Percentiles rank a stretch among this genome's conserved stretches.
phyloP scores from a whole-genome alignment of 2,797 vertebrate genomes.

The Channallabes apus region DNA sequence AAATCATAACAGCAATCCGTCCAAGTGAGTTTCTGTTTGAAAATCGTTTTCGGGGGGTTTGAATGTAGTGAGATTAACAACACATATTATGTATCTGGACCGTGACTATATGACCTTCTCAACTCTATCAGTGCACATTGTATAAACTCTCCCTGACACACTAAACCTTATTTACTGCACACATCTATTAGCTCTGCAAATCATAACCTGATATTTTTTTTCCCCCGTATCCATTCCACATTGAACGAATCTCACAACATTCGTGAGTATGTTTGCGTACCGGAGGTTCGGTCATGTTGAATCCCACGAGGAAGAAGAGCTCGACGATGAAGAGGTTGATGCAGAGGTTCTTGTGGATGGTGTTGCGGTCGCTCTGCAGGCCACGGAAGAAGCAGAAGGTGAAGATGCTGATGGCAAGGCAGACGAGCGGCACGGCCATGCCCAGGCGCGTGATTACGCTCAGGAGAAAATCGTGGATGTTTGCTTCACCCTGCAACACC shows the following conservation, averaged over 20 bases:
- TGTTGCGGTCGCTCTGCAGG: slow-evolving; percentile 96
- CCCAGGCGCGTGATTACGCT: slow-evolving; percentile 95
- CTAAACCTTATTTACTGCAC: neutral
- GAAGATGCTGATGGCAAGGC: slow-evolving; percentile 96
- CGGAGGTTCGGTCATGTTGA: slow-evolving; percentile 93
- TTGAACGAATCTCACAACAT: neutral
- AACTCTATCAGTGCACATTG: neutral
- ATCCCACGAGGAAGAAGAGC: slow-evolving; percentile 95
- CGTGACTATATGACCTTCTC: neutral
- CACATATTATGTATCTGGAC: slow-evolving; percentile 1
- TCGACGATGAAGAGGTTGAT: slow-evolving; percentile 96
- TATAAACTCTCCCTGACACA: neutral
- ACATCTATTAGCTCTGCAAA: neutral
- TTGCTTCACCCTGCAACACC: slow-evolving; percentile 79
- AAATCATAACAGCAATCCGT: slow-evolving; percentile 32
- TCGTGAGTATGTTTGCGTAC: slow-evolving; percentile 61
- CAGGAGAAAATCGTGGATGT: slow-evolving; percentile 90
- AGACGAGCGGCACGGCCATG: slow-evolving; percentile 93
- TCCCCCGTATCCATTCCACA: neutral
- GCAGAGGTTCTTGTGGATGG: slow-evolving; percentile 98
- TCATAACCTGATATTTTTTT: no score
- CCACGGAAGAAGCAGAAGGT: slow-evolving; percentile 99
- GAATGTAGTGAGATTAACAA: slow-evolving; percentile 19
- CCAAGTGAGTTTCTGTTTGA: slow-evolving; percentile 3
- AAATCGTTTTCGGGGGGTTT: neutral